These are phyloP conservation scores for Phragmatobia fuliginosa DNA, from an alignment of 2,888 invertebrate species.

Conservation along the genomic window DNA sequence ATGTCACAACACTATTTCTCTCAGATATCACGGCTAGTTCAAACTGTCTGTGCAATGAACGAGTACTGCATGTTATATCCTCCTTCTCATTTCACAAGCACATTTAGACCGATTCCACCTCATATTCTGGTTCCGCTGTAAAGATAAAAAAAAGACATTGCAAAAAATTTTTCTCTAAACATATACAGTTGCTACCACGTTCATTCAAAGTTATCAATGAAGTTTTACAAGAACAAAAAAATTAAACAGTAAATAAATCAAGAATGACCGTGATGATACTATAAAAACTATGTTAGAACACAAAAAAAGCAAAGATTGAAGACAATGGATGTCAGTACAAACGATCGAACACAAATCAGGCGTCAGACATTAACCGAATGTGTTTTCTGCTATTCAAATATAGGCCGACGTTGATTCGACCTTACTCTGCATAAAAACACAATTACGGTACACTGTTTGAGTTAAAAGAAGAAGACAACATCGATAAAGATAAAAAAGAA, in stretches of 20 bases:
- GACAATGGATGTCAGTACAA: constrained; percentile 79
- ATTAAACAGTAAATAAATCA: constrained; percentile 2
- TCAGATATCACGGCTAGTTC: constrained; percentile 24
- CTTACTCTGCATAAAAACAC: constrained; percentile 40
- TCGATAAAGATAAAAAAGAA: constrained; percentile 47
- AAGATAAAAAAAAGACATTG: constrained; percentile 66
- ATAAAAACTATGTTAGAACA: constrained; percentile 36
- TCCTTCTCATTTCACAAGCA: constrained; percentile 67
- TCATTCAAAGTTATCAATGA: constrained; percentile 2
- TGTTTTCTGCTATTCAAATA: constrained; percentile 29
- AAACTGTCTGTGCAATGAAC: background rate
- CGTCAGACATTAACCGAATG: constrained; percentile 45
- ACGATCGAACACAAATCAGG: constrained; percentile 44
- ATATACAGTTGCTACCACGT: background rate
- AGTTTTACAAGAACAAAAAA: background rate
- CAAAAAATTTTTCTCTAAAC: constrained; percentile 34
- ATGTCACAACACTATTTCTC: constrained; percentile 46
- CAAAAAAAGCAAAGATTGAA: constrained; percentile 62
- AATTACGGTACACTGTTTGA: constrained; percentile 34
- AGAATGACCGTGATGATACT: constrained; percentile 37
- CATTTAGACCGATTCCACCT: constrained; percentile 83
- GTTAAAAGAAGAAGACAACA: constrained; percentile 44
- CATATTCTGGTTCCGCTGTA: constrained; percentile 80
- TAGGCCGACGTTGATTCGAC: constrained; percentile 44
- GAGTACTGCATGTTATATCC: constrained; percentile 17